Conservation (phyloP, 2,113 vertebrate genomes). For the Anguilla japonica region DNA sequence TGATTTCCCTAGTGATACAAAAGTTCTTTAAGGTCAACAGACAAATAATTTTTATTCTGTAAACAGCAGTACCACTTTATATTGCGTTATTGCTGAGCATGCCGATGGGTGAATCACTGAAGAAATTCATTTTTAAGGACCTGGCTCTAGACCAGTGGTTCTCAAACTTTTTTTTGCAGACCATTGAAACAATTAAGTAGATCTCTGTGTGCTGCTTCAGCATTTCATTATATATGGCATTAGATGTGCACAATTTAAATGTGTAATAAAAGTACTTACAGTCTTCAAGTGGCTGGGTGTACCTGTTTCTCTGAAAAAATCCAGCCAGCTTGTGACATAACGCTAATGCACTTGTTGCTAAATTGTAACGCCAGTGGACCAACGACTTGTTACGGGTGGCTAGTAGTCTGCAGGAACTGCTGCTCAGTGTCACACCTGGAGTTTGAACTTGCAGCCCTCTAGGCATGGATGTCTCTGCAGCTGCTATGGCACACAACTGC, state of each 20-base stretch:
- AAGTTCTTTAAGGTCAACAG: neutral
- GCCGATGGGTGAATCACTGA: neutral
- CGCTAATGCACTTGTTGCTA: too few relatives aligned
- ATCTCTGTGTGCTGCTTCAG: too few relatives aligned
- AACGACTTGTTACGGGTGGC: too few relatives aligned
- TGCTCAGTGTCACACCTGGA: too few relatives aligned
- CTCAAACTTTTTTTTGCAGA: neutral
- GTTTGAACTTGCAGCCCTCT: too few relatives aligned
- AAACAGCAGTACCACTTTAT: neutral
- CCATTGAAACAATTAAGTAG: too few relatives aligned
- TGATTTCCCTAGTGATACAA: neutral
- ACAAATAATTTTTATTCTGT: conserved; percentile 3
- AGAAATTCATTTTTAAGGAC: neutral
- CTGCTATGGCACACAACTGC: too few relatives aligned
- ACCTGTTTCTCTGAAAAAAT: neutral
- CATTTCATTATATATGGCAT: neutral
- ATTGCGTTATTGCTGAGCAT: neutral
- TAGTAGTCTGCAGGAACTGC: too few relatives aligned
- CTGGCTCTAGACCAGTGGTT: neutral
- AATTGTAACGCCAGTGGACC: too few relatives aligned
- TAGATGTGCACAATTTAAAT: neutral
- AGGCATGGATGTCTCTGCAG: too few relatives aligned
- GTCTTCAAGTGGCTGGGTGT: neutral
- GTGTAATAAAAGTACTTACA: neutral
- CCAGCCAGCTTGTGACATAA: neutral